Base-by-base conservation (phyloP, 2,113 vertebrate species). In the Grammatotria lemairii region DNA sequence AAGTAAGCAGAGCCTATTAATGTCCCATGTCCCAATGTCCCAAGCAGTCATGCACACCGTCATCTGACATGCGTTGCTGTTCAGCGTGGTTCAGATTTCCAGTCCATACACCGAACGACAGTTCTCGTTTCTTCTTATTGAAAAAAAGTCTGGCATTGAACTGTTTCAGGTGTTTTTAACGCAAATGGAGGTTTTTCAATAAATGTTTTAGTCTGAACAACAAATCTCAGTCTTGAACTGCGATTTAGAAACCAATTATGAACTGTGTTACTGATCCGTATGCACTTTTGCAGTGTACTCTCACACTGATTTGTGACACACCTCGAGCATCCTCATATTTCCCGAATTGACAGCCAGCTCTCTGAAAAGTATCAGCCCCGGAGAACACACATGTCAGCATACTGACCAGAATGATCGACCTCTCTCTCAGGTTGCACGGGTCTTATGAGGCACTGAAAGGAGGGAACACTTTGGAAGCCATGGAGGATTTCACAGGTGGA, bases 401-500 rank as follows among this genome's bases (percentile, higher is more conserved):
- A 60, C 6, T 91, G 13, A 58, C 7, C 4, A 51, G 19, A 35
- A 79, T 68, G 84, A 51, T 40, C 47, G 33, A 53, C 85, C n/a
- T 93, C 89, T 93, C 84, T 90, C 80, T 86, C 93, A 99, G 99
- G 94, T 93, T 99, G 82, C 97, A 99, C 8, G 98, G 98, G 1
- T 99, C 98, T 26, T 99, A 99, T 0, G 98, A 99, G 92, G 97
- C 99, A 42, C 96, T 99, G 91, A 99, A 98, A 95, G 99, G 99
- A 54, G 99, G 99, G 4, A 99, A 99, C 87, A 98, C 98, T 9
- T 96, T 99, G 0, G 99, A 99, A 87, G 99, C 98, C 90, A 99
- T 99, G 99, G 99, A 99, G 90, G 99, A 99, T 90, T 99, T 99
- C 94, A 99, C 98, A 0, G 99, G 98, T 85, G 99, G 99, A 79